A percentile compares a stretch with the other conserved stretches of the same genome.
phyloP scores from a whole-genome alignment of 2,797 vertebrate species.

The Onychomys arenicola region DNA sequence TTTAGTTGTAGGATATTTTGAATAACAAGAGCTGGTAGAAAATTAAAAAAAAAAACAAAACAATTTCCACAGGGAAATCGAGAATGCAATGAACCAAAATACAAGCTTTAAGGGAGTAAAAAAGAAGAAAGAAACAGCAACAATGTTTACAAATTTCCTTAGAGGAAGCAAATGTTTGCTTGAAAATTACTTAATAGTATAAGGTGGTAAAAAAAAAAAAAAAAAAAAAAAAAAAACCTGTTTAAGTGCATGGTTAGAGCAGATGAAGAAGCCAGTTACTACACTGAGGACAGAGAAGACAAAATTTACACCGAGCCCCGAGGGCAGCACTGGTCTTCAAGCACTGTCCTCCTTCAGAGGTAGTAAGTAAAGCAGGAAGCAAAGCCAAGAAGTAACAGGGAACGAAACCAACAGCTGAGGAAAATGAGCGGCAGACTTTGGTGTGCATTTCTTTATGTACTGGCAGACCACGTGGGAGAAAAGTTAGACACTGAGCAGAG shows the following conservation, averaged over 20 bases:
- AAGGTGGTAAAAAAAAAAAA: neutral
- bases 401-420: neutral
- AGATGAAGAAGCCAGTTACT: neutral
- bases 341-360: neutral
- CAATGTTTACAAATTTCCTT: slow-evolving; percentile 5
- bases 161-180: neutral
- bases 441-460: neutral
- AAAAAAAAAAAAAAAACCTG: neutral
- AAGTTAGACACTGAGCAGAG: neutral
- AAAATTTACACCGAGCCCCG: neutral
- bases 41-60: slow-evolving; percentile 34
- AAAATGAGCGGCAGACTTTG: neutral
- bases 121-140: slow-evolving; percentile 26
- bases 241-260: neutral
- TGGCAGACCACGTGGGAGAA: neutral
- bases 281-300: neutral
- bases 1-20: neutral
- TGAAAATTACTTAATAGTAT: slow-evolving; percentile 27
- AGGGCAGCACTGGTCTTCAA: neutral
- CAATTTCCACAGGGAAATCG: neutral
- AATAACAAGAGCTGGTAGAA: slow-evolving; percentile 23
- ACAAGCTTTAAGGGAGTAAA: neutral
- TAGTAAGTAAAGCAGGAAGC: neutral
- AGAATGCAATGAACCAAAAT: neutral
- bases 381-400: neutral